Evolutionary conservation across 2,113 vertebrate species (phyloP).

Genomic region (Aldabrachelys gigantea): DNA sequence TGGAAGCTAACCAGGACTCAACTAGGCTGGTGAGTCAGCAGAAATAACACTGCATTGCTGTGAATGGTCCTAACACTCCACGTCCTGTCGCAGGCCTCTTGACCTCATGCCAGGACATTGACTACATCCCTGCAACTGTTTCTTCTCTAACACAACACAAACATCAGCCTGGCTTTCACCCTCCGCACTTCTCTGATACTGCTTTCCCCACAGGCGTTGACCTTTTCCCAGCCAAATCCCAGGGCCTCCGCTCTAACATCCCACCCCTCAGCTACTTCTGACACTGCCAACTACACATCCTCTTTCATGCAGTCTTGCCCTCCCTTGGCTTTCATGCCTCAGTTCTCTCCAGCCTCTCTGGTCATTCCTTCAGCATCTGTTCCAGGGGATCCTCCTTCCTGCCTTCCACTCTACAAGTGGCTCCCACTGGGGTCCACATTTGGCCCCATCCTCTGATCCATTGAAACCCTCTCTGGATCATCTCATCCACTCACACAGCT

Average conservation of each 20-base stretch:
- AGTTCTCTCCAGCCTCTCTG: neutral
- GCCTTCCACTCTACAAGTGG: neutral
- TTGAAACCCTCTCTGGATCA: neutral
- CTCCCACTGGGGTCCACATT: neutral
- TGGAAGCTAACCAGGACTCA: too few species aligned
- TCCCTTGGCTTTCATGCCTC: neutral
- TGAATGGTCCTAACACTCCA: neutral
- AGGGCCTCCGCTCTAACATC: neutral
- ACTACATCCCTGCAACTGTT: neutral
- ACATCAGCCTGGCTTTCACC: neutral
- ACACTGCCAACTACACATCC: neutral
- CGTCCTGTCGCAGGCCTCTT: neutral
- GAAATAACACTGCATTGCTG: too few species aligned
- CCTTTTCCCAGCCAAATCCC: neutral
- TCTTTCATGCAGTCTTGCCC: neutral
- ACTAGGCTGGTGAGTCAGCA: too few species aligned
- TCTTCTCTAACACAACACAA: neutral
- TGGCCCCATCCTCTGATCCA: neutral
- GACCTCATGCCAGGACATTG: neutral
- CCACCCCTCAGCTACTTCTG: neutral
- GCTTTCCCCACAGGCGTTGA: neutral
- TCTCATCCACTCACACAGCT: neutral
- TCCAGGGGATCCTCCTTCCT: neutral
- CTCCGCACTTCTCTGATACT: neutral
- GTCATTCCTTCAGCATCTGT: neutral